phyloP scores from a whole-genome alignment of 2,113 vertebrate genomes.

The Paramisgurnus dabryanus region DNA sequence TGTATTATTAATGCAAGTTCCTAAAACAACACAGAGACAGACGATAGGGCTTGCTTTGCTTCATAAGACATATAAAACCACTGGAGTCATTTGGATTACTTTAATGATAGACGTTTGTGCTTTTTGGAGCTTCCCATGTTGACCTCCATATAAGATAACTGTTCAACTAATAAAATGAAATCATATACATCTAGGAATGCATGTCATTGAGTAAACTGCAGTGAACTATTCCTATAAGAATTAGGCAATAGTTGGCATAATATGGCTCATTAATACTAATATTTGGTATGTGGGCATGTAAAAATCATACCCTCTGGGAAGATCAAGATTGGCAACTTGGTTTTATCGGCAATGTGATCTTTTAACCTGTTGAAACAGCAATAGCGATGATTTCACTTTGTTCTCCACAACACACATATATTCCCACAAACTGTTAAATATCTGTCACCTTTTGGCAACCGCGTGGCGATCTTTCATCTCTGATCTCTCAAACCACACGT shows the following conservation, averaged over 20 bases:
- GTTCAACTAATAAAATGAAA: too few relatives aligned
- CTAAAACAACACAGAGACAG: conserved; percentile 64
- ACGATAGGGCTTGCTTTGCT: background rate
- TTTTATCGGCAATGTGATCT: conserved; percentile 85
- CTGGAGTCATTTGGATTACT: too few relatives aligned
- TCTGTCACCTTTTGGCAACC: conserved; percentile 83
- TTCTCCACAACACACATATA: background rate
- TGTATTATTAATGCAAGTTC: conserved; percentile 97
- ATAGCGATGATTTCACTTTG: background rate
- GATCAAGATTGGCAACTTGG: conserved; percentile 92
- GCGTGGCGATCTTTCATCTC: conserved; percentile 91
- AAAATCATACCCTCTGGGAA: conserved; percentile 91
- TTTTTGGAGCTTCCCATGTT: too few relatives aligned
- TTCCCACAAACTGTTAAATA: background rate
- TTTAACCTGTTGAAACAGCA: conserved; percentile 73
- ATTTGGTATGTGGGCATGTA: background rate
- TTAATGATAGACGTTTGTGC: too few relatives aligned
- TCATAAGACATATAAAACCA: too few relatives aligned
- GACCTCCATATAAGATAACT: too few relatives aligned
- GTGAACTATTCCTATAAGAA: too few relatives aligned
- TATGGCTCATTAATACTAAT: background rate
- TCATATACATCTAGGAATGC: too few relatives aligned
- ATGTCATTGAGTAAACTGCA: too few relatives aligned
- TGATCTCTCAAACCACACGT: conserved; percentile 95
- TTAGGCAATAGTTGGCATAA: background rate